A percentile compares a stretch with the other conserved stretches of the same genome.
Evolutionary conservation across 2,888 invertebrate genomes (phyloP).

Genomic region (Ochlodes sylvanus): DNA sequence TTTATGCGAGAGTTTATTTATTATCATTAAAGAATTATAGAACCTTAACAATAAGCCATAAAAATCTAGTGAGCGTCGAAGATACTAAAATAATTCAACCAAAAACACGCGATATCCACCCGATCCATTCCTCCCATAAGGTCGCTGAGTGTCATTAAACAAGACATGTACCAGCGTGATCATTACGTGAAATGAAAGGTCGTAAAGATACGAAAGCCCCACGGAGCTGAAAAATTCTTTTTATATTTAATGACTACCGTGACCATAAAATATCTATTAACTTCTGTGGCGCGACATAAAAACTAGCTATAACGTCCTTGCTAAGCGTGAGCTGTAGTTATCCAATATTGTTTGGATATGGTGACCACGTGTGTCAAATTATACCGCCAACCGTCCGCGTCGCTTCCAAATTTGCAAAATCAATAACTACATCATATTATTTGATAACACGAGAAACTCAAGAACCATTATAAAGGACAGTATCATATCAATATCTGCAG

Average conservation of each 20-base stretch:
- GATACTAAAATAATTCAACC: no score
- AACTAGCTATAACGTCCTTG: constrained; percentile 2
- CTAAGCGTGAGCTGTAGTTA: constrained; percentile 1
- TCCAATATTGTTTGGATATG: constrained; percentile 11
- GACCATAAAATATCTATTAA: constrained; percentile 19
- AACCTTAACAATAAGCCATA: no score
- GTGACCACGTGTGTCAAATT: constrained; percentile 15
- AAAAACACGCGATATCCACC: background rate
- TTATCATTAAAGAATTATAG: no score
- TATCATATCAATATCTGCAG: no score
- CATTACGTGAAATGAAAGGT: constrained; percentile 11
- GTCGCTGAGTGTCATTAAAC: background rate
- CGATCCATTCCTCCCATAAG: background rate
- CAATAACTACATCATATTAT: background rate
- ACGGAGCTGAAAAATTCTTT: background rate
- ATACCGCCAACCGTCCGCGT: constrained; percentile 48
- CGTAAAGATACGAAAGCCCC: constrained; percentile 1
- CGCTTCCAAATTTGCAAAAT: constrained; percentile 42
- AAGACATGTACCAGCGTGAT: background rate
- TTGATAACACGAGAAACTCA: no score
- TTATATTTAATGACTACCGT: constrained; percentile 16
- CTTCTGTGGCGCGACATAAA: constrained; percentile 20
- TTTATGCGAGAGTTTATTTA: no score
- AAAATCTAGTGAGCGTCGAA: no score
- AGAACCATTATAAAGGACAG: no score